Evolutionary conservation across 2,113 vertebrate genomes (phyloP).

Genomic region (Marmota flaviventris): DNA sequence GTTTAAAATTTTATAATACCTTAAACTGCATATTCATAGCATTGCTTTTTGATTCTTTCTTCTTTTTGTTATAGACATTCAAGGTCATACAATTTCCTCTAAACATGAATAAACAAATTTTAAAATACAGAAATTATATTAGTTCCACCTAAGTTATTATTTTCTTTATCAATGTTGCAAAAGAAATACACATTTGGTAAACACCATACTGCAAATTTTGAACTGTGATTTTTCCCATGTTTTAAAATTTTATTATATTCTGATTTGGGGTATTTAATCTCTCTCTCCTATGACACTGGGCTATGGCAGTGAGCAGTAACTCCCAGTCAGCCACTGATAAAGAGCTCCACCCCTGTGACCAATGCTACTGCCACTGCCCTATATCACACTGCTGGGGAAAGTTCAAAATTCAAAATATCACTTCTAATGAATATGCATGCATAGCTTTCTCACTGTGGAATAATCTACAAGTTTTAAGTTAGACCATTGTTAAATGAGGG

Average conservation of each 20-base stretch:
- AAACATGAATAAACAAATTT: not conserved
- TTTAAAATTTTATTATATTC: too few relatives aligned
- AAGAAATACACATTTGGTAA: not conserved
- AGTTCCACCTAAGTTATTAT: not conserved
- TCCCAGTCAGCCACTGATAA: accelerated
- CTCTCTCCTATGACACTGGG: not conserved
- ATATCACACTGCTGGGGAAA: not conserved
- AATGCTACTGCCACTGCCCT: not conserved
- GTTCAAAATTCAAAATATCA: not conserved
- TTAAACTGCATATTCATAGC: not conserved
- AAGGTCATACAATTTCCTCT: not conserved
- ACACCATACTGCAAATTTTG: not conserved
- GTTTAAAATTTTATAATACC: not conserved
- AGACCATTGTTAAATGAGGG: not conserved
- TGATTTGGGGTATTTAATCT: too few relatives aligned
- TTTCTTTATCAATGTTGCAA: not conserved
- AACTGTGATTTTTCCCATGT: not conserved
- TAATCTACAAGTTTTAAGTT: not conserved
- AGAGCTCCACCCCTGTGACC: too few relatives aligned
- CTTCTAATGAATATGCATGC: not conserved
- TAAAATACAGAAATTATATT: not conserved
- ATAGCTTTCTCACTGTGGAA: not conserved
- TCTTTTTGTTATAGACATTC: not conserved
- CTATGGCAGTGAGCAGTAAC: accelerated
- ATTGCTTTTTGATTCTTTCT: not conserved